phyloP scores from a whole-genome alignment of 2,113 vertebrate species.

The Recurvirostra avosetta region DNA sequence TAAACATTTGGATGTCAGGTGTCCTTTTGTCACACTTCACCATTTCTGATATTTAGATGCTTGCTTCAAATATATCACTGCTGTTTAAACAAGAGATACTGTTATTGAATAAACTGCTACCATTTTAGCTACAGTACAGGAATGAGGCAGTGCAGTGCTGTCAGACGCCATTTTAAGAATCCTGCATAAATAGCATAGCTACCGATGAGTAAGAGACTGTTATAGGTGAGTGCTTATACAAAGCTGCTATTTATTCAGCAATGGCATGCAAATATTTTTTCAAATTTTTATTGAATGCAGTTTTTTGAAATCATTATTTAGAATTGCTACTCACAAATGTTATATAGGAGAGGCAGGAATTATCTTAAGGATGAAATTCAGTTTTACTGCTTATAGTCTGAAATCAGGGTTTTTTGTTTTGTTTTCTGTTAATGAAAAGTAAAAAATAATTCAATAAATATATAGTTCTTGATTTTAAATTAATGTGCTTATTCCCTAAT shows the following conservation, averaged over 20 bases:
- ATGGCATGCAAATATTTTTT: constrained; percentile 71
- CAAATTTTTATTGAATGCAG: constrained; percentile 71
- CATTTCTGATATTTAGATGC: constrained; percentile 71
- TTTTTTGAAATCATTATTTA: constrained; percentile 67
- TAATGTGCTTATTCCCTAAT: constrained; percentile 48
- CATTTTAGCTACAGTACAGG: constrained; percentile 82
- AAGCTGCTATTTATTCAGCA: constrained; percentile 74
- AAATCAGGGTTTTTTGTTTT: constrained; percentile 28
- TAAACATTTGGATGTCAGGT: constrained; percentile 68
- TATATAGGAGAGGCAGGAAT: constrained; percentile 60
- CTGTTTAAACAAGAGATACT: constrained; percentile 67
- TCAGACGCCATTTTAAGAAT: constrained; percentile 86
- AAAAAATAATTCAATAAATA: constrained; percentile 56
- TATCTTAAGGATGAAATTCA: constrained; percentile 65
- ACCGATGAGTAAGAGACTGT: constrained; percentile 82
- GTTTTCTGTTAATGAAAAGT: constrained; percentile 41
- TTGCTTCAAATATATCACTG: constrained; percentile 60
- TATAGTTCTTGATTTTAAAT: constrained; percentile 59
- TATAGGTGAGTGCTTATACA: constrained; percentile 84
- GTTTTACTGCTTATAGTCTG: constrained; percentile 58
- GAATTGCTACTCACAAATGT: constrained; percentile 64
- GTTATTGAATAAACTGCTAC: constrained; percentile 81
- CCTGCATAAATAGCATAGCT: constrained; percentile 86
- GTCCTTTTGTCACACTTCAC: constrained; percentile 66
- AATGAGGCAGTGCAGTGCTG: constrained; percentile 79